A percentile compares a stretch with the other conserved stretches of the same genome.
Evolutionary conservation across 1,140 invertebrate genomes (phyloP).

Genomic region (Mesaphorura yosii): DNA sequence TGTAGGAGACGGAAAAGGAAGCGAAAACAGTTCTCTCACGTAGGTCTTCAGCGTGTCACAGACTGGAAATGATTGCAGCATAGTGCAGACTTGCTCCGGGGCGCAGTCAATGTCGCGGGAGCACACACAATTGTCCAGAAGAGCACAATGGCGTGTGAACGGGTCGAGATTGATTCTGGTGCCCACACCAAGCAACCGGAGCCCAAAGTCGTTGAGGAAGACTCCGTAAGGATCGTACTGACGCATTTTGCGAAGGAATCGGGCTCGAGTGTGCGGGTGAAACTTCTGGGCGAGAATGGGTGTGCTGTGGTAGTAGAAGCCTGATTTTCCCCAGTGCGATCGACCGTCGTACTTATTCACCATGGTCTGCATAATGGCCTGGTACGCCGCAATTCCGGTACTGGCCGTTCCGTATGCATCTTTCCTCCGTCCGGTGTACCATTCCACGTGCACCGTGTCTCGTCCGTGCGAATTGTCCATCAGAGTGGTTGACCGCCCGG

Average conservation of each 20-base stretch:
- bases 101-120: background rate
- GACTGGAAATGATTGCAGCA: too few relatives aligned
- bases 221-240: constrained; percentile 15
- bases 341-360: constrained; percentile 1
- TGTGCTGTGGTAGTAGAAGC: background rate
- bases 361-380: constrained; percentile 16
- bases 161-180: background rate
- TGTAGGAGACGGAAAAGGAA: too few relatives aligned
- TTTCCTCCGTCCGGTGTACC: background rate
- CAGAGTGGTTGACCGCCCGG: background rate
- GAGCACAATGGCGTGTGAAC: constrained; percentile 2
- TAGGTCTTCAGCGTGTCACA: too few relatives aligned
- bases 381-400: constrained; percentile 10
- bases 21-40: too few relatives aligned
- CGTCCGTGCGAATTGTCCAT: constrained; percentile 4
- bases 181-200: background rate
- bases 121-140: constrained; percentile 14
- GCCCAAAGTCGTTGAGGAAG: constrained; percentile 12
- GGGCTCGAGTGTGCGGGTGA: background rate
- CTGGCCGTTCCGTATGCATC: constrained; percentile 1
- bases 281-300: background rate
- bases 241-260: background rate
- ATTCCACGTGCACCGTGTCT: constrained; percentile 8
- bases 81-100: background rate
- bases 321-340: constrained; percentile 17